Evolutionary conservation across 1,140 invertebrate genomes (phyloP).

Genomic region (Sitodiplosis mosellana): DNA sequence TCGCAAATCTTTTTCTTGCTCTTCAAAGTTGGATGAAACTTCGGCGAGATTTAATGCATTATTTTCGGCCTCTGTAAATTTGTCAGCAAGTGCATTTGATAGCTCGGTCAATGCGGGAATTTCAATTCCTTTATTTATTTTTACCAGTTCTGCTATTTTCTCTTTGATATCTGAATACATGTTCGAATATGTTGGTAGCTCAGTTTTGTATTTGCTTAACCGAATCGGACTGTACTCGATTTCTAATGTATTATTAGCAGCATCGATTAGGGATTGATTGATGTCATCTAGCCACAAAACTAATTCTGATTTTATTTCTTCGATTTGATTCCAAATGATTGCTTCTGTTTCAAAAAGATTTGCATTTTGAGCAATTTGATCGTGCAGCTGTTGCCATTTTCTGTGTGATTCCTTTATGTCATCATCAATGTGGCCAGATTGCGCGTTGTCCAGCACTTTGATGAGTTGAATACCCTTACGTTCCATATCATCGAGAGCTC

Average conservation of each 20-base stretch:
- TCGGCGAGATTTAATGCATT: conserved; percentile 58
- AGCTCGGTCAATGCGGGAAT: conserved; percentile 50
- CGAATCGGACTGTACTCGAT: conserved; percentile 57
- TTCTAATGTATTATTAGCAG: conserved; percentile 56
- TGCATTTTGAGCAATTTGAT: conserved; percentile 44
- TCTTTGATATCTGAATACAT: conserved; percentile 53
- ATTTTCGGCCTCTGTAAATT: conserved; percentile 56
- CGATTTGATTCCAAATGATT: conserved; percentile 81
- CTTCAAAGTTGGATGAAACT: conserved; percentile 44
- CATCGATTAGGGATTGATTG: conserved; percentile 49
- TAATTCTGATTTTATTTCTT: conserved; percentile 65
- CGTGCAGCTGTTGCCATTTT: conserved; percentile 55
- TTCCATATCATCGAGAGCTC: conserved; percentile 54
- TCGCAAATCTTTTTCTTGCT: conserved; percentile 53
- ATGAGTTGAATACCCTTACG: conserved; percentile 46
- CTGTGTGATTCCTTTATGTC: conserved; percentile 41
- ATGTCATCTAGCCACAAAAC: conserved; percentile 69
- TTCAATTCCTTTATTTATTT: conserved; percentile 52
- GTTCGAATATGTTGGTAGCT: conserved; percentile 56
- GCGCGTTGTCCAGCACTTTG: conserved; percentile 53
- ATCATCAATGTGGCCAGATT: conserved; percentile 41
- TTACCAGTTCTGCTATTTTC: conserved; percentile 63
- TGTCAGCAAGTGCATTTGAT: conserved; percentile 47
- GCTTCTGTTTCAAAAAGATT: conserved; percentile 72
- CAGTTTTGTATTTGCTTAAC: conserved; percentile 68